phyloP scores from a whole-genome alignment of 1,140 invertebrate genomes.

The Aradophagus sp. region DNA sequence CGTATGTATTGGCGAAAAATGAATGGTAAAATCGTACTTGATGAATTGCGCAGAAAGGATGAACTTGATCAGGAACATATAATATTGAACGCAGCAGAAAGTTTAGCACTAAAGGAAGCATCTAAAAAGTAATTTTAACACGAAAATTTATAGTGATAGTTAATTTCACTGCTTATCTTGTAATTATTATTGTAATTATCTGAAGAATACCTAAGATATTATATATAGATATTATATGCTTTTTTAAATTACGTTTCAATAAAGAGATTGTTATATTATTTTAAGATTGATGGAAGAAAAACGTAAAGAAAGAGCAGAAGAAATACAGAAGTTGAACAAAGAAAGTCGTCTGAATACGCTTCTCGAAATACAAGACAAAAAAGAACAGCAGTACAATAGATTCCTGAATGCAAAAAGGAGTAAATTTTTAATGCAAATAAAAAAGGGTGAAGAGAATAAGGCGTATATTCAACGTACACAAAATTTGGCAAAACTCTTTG shows the following conservation, averaged over 20 bases:
- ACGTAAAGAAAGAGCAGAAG: conserved; percentile 12
- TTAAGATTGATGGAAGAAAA: too few species aligned
- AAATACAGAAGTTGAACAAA: conserved; percentile 27
- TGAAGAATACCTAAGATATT: too few species aligned
- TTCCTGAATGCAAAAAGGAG: conserved; percentile 9
- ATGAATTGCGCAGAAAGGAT: conserved; percentile 48
- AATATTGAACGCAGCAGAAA: conserved; percentile 48
- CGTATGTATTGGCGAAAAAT: conserved; percentile 66
- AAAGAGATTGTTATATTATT: too few species aligned
- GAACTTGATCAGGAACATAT: conserved; percentile 37
- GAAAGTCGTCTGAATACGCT: conserved; percentile 11
- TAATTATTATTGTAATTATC: too few species aligned
- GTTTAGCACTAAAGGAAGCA: conserved; percentile 57
- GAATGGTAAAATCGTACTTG: conserved; percentile 57
- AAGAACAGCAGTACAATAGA: conserved; percentile 1
- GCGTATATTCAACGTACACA: conserved; percentile 5
- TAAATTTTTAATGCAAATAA: conserved; percentile 1
- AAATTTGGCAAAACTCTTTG: conserved; percentile 25
- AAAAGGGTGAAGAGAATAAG: not conserved
- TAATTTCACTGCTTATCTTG: too few species aligned
- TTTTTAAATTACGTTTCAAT: too few species aligned
- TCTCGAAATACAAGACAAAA: conserved; percentile 2
- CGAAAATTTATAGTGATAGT: too few species aligned
- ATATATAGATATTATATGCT: too few species aligned
- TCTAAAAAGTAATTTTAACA: conserved; percentile 49